Evolutionary conservation across 2,888 invertebrate genomes (phyloP).

Genomic region (Amaurobius ferox): DNA sequence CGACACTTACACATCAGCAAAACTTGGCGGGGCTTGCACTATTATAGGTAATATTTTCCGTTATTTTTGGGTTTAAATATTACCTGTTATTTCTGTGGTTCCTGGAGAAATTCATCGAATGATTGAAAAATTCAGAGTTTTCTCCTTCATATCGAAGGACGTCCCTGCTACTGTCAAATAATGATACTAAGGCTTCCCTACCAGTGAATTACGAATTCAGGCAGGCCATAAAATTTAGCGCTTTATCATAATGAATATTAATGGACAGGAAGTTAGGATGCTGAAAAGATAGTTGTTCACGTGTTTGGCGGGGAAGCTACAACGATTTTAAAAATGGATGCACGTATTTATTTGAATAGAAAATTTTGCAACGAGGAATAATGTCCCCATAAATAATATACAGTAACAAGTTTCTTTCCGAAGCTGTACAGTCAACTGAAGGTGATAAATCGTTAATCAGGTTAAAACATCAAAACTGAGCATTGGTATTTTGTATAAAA

Average conservation of each 20-base stretch:
- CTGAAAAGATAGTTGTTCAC: not conserved
- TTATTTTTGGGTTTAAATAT: no score
- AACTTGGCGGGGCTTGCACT: no score
- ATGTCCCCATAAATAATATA: constrained; percentile 42
- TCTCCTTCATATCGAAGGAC: no score
- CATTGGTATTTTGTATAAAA: constrained; percentile 27
- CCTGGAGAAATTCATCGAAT: no score
- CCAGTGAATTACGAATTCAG: constrained; percentile 43
- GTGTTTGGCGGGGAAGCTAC: not conserved
- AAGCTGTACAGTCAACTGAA: not conserved
- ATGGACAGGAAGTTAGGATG: constrained; percentile 8
- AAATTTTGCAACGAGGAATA: constrained; percentile 10
- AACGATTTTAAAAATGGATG: constrained; percentile 51
- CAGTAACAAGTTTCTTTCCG: not conserved
- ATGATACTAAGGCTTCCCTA: constrained; percentile 15
- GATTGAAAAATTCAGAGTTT: no score
- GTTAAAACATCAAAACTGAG: constrained; percentile 26
- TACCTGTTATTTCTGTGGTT: no score
- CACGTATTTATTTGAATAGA: constrained; percentile 44
- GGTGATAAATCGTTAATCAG: constrained; percentile 57
- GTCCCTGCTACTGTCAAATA: not conserved
- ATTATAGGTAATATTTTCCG: no score
- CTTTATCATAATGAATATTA: constrained; percentile 63
- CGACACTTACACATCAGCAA: no score
- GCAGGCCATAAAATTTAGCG: constrained; percentile 48